phyloP scores from a whole-genome alignment of 2,113 vertebrate genomes.

The Anarrhichthys ocellatus region DNA sequence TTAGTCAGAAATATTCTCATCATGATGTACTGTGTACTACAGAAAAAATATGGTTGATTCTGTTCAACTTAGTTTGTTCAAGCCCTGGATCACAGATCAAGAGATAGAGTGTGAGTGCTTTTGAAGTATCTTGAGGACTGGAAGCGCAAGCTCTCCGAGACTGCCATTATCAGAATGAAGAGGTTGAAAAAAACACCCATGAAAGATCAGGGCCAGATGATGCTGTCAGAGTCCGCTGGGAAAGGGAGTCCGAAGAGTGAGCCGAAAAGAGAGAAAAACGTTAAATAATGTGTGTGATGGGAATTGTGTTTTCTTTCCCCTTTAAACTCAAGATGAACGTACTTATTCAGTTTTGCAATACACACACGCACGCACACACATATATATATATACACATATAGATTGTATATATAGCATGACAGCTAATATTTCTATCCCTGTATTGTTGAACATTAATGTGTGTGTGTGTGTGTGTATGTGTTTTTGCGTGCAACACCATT shows the following conservation, averaged over 20 bases:
- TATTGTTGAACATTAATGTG: not conserved
- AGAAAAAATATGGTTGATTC: not conserved
- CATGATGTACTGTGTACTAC: no score
- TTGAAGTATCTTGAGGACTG: conserved; percentile 27
- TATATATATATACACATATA: no score
- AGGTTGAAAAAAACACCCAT: conserved; percentile 17
- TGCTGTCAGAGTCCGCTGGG: conserved; percentile 31
- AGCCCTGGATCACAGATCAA: conserved; percentile 27
- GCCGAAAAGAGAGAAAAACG: not conserved
- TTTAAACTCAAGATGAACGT: not conserved
- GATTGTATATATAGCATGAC: not conserved
- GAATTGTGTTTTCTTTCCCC: conserved; percentile 10
- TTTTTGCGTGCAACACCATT: no score
- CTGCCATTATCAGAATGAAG: conserved; percentile 29
- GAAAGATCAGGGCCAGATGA: conserved; percentile 26
- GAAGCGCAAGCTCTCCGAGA: conserved; percentile 21
- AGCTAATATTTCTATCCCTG: not conserved
- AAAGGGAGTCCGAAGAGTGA: conserved; percentile 4
- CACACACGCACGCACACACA: not conserved
- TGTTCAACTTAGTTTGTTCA: not conserved
- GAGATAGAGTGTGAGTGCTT: conserved; percentile 33
- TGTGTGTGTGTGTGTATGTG: not conserved
- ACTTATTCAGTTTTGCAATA: not conserved
- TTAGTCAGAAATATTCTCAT: not conserved
- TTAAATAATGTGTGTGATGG: conserved; percentile 55